Evolutionary conservation across 2,113 vertebrate genomes (phyloP).

Genomic region (Dipodomys ordii): DNA sequence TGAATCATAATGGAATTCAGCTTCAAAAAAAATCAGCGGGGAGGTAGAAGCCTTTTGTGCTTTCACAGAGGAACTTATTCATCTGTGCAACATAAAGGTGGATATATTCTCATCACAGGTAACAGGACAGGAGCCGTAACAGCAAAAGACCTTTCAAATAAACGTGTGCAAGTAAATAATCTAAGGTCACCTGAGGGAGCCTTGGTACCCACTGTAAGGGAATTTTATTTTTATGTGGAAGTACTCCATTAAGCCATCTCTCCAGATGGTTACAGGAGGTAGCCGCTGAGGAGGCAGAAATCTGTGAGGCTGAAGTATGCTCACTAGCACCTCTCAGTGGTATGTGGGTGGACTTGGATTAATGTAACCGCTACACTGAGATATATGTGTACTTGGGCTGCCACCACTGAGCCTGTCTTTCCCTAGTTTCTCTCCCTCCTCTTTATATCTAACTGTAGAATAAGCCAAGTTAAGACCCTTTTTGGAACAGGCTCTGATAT

Average conservation of each 20-base stretch:
- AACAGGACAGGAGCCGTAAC: slow-evolving; percentile 1
- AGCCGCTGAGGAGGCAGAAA: not conserved
- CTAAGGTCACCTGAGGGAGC: not conserved
- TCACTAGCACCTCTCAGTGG: not conserved
- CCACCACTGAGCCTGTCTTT: not conserved
- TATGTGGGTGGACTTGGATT: not conserved
- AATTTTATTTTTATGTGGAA: not conserved
- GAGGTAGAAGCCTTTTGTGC: not conserved
- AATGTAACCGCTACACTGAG: not conserved
- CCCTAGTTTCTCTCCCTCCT: not conserved
- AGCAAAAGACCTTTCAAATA: slow-evolving; percentile 41
- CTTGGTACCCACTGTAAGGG: not conserved
- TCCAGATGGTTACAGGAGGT: slow-evolving; percentile 10
- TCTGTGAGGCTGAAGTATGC: not conserved
- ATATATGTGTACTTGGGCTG: not conserved
- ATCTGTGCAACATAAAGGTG: not conserved
- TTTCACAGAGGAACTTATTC: slow-evolving; percentile 3
- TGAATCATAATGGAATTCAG: not conserved
- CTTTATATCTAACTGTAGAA: slow-evolving; percentile 61
- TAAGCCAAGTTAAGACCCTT: slow-evolving; percentile 60
- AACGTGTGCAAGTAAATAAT: not conserved
- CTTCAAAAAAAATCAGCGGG: not conserved
- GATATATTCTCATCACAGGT: slow-evolving; percentile 34
- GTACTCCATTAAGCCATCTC: not conserved
- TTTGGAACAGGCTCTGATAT: slow-evolving; percentile 42